A percentile compares a stretch with the other conserved stretches of the same genome.
Conservation (phyloP, 2,888 invertebrate species). For the Blastobasis lacticolella region DNA sequence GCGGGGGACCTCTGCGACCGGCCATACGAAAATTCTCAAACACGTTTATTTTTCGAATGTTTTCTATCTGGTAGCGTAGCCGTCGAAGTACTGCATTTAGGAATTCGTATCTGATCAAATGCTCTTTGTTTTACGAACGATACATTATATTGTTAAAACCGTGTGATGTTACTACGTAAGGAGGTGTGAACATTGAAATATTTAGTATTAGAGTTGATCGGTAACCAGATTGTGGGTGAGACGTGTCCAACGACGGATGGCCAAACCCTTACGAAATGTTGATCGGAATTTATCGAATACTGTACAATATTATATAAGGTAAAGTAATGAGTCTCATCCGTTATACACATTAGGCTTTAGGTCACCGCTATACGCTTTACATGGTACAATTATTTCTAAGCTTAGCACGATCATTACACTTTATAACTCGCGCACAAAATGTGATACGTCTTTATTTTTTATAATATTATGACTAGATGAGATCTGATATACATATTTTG, state of each 20-base stretch:
- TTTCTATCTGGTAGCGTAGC: background rate
- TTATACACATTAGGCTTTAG: constrained; percentile 20
- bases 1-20: too few relatives aligned
- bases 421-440: constrained; percentile 5
- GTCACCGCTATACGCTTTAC: constrained; percentile 44
- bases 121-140: too few relatives aligned
- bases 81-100: too few relatives aligned
- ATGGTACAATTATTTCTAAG: constrained; percentile 48
- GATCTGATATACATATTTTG: background rate
- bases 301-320: background rate
- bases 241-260: too few relatives aligned
- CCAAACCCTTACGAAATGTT: background rate
- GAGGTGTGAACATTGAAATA: too few relatives aligned
- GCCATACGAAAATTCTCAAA: background rate
- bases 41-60: constrained; percentile 5
- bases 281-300: background rate
- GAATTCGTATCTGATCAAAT: too few relatives aligned
- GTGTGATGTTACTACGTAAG: too few relatives aligned
- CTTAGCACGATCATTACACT: constrained; percentile 19
- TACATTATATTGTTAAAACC: too few relatives aligned
- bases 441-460: constrained; percentile 1
- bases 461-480: background rate
- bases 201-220: too few relatives aligned
- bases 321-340: constrained; percentile 9
- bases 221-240: too few relatives aligned